Percentiles rank a stretch among this genome's conserved stretches.
Conservation (phyloP, 1,140 invertebrate genomes). For the Hylyphantes graminicola region DNA sequence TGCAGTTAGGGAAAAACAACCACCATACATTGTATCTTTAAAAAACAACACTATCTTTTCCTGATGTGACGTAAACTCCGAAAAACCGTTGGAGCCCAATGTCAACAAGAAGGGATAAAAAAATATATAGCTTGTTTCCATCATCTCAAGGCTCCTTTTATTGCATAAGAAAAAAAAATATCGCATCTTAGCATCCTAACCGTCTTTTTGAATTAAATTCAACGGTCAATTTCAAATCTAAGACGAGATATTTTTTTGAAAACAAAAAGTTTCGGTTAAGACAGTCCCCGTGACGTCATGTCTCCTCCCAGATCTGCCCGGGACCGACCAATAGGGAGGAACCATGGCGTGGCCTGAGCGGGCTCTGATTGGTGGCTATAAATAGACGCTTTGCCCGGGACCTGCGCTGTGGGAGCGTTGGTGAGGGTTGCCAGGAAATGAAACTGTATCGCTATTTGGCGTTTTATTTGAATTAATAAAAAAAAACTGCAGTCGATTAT, state of each 20-base stretch:
- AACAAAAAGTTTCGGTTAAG: background rate
- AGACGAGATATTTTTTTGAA: background rate
- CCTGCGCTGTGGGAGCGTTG: background rate
- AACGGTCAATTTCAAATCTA: slow-evolving; percentile 44
- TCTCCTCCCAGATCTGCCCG: slow-evolving; percentile 45
- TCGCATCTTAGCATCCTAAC: background rate
- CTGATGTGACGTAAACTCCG: too few relatives aligned
- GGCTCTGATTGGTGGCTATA: slow-evolving; percentile 32
- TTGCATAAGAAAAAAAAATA: too few relatives aligned
- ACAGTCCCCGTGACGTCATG: slow-evolving; percentile 26
- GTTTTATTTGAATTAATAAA: background rate
- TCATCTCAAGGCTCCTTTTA: too few relatives aligned
- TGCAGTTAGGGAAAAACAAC: too few relatives aligned
- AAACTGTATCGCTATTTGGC: slow-evolving; percentile 20
- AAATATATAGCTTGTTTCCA: too few relatives aligned
- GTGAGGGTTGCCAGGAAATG: background rate
- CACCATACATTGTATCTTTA: too few relatives aligned
- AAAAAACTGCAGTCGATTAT: too few relatives aligned
- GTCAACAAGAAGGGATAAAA: too few relatives aligned
- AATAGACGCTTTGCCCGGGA: slow-evolving; percentile 51
- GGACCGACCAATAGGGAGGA: slow-evolving; percentile 6
- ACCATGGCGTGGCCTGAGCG: background rate
- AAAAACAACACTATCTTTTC: too few relatives aligned
- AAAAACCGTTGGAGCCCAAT: too few relatives aligned
- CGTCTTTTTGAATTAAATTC: slow-evolving; percentile 8